These are phyloP conservation scores for Procambarus clarkii DNA, from an alignment of 1,140 invertebrate species.

Conservation along the genomic window DNA sequence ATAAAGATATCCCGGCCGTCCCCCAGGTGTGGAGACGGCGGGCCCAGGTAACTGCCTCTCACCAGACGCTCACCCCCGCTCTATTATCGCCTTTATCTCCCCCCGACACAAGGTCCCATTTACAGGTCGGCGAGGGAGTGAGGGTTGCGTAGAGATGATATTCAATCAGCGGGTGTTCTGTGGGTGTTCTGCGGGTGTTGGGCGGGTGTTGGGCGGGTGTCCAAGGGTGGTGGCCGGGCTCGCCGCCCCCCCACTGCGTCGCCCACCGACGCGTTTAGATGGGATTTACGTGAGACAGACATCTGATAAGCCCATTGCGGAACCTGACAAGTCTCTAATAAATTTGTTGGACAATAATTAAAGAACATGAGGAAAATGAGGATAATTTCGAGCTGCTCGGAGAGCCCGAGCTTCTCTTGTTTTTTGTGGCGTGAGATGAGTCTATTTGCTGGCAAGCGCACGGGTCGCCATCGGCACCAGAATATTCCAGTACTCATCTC, in stretches of 20 bases:
- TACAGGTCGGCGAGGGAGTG: neutral
- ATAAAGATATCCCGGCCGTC: slow-evolving; percentile 50
- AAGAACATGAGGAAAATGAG: slow-evolving; percentile 15
- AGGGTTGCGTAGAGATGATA: neutral
- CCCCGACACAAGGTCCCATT: neutral
- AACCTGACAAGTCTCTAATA: slow-evolving; percentile 43
- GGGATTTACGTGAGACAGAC: slow-evolving; percentile 11
- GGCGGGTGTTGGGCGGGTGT: slow-evolving; percentile 35
- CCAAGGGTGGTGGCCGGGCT: neutral
- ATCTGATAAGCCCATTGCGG: slow-evolving; percentile 4
- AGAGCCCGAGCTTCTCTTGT: too few species aligned
- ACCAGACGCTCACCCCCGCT: neutral
- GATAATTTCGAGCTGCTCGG: too few species aligned
- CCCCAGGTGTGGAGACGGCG: slow-evolving; percentile 35
- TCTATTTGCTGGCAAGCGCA: too few species aligned
- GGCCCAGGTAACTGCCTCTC: neutral
- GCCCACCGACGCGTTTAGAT: neutral
- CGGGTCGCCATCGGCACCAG: too few species aligned
- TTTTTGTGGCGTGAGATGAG: too few species aligned
- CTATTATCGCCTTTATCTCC: neutral
- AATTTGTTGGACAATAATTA: slow-evolving; percentile 57
- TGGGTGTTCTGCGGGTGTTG: slow-evolving; percentile 15
- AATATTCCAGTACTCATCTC: neutral
- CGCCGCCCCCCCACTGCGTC: neutral
- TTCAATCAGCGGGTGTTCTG: slow-evolving; percentile 47